Base-by-base conservation (phyloP, 2,888 invertebrate species). In the Orchestes rusci region DNA sequence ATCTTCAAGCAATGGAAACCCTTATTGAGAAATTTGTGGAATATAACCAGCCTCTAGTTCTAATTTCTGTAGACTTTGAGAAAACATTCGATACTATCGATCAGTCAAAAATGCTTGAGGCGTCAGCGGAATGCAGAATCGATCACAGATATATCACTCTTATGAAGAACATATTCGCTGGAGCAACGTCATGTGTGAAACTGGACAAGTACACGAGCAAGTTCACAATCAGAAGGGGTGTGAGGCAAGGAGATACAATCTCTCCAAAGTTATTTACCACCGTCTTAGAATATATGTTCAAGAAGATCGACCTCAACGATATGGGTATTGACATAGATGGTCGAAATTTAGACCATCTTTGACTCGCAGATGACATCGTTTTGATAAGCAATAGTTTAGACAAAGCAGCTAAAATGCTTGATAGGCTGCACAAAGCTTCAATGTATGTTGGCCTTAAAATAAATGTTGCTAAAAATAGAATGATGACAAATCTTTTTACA, bases 191-290 rank as follows among this genome's bases (percentile, higher is more conserved):
- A 32, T 12, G 12, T n/a, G 32, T 32, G 12, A 32, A 32, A 32
- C 32, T 32, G 12, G 8, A 32, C 32, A 15, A 32, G 12, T 32
- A 12, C 32, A 32, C 32, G 32, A 15, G 12, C 12, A 35, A 35
- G 15, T 35, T 12, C 35, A 10, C 16, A 35, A 35, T 35, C 7
- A 15, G 15, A 35, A 35, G 35, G 15, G 35, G 35, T 7, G 15
- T 35, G 10, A 35, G 35, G 17, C 35, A 35, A 18, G 35, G 35
- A 7, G 35, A 35, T 35, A 35, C 35, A 10, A 16, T 35, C 5
- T 16, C 35, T 7, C 35, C 35, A 10, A 16, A 10, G 7, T n/a
- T n/a, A n/a, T n/a, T n/a, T n/a, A n/a, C n/a, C n/a, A n/a, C n/a
- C n/a, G n/a, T n/a, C n/a, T n/a, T 23, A 23, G 27, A 23, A 23